Conservation (phyloP, 2,113 vertebrate genomes). For the Zosterops pallidus region DNA sequence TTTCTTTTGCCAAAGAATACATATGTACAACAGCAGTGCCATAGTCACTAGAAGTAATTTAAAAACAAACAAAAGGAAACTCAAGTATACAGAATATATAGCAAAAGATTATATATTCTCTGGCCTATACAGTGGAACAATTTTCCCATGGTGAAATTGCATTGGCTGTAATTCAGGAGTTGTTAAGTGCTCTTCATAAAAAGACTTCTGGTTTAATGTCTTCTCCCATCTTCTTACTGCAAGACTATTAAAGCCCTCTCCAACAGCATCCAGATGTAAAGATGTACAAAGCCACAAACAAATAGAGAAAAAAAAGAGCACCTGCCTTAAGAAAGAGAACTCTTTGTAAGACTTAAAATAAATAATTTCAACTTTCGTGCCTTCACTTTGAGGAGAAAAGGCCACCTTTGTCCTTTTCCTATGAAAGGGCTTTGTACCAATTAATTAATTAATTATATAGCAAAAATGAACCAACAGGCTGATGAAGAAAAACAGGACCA, state of each 20-base stretch:
- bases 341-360: neutral
- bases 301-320: neutral
- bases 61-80: neutral
- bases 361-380: neutral
- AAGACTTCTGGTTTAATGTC: neutral
- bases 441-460: neutral
- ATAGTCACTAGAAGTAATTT: neutral
- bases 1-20: neutral
- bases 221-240: neutral
- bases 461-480: neutral
- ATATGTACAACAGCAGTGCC: neutral
- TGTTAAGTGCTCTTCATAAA: neutral
- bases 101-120: neutral
- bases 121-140: neutral
- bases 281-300: neutral
- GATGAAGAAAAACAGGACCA: neutral
- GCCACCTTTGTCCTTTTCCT: neutral
- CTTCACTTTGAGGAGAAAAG: neutral
- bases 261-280: neutral
- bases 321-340: neutral
- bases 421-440: neutral
- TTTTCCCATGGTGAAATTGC: neutral
- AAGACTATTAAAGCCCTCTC: neutral
- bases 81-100: neutral
- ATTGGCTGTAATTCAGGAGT: neutral